Conservation (phyloP, 2,797 vertebrate species). For the Allobates femoralis region DNA sequence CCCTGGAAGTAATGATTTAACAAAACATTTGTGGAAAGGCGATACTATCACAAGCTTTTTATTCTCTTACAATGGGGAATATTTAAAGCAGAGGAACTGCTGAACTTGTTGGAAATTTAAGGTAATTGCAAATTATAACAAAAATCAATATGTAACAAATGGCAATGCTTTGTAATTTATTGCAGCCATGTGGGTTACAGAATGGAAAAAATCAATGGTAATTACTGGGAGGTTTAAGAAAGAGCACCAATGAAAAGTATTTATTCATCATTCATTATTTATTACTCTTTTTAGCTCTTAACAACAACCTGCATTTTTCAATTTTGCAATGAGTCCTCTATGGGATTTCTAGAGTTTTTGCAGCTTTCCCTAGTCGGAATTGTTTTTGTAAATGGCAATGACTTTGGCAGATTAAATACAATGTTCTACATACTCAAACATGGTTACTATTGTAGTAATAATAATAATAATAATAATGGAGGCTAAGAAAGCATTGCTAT, state of each 20-base stretch:
- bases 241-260: conserved; percentile 35
- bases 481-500: not conserved
- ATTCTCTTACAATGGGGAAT: not conserved
- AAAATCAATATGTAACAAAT: conserved; percentile 58
- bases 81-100: conserved; percentile 23
- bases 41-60: not conserved
- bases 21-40: not conserved
- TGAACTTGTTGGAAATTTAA: conserved; percentile 35
- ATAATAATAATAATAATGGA: not conserved
- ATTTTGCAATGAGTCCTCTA: not conserved
- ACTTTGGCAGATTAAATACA: not conserved
- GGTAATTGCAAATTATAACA: conserved; percentile 46
- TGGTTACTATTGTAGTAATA: not conserved
- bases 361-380: not conserved
- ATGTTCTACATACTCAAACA: not conserved
- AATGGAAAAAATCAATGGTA: conserved; percentile 55
- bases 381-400: not conserved
- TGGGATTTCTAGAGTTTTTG: conserved; percentile 13
- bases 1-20: not conserved
- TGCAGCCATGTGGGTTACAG: conserved; percentile 28
- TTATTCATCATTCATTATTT: conserved; percentile 25
- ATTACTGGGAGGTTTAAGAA: conserved; percentile 39
- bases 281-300: conserved; percentile 18
- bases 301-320: conserved; percentile 15
- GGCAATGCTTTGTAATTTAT: conserved; percentile 38